Conservation (phyloP, 2,888 invertebrate genomes). For the Eucriotettix oculatus region DNA sequence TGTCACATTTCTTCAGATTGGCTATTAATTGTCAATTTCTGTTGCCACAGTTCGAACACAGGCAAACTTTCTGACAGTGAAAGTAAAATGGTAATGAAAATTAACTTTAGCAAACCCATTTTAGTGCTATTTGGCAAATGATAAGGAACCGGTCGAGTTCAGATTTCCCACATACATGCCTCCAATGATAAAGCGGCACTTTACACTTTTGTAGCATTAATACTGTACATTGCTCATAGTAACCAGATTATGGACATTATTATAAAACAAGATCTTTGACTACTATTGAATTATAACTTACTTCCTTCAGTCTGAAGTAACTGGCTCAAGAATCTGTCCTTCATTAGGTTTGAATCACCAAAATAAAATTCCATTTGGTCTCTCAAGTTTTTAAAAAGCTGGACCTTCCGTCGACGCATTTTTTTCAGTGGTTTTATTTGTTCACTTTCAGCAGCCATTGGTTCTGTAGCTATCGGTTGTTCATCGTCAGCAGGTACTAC, state of each 20-base stretch:
- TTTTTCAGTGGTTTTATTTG: constrained; percentile 20
- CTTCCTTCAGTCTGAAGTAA: constrained; percentile 50
- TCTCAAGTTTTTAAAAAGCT: constrained; percentile 50
- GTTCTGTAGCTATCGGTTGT: neutral
- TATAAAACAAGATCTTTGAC: neutral
- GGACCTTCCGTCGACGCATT: constrained; percentile 55
- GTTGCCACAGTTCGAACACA: too few relatives aligned
- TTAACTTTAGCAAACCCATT: too few relatives aligned
- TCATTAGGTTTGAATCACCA: constrained; percentile 79
- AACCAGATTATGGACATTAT: neutral
- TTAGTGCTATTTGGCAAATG: too few relatives aligned
- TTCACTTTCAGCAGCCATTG: neutral
- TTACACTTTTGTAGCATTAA: too few relatives aligned
- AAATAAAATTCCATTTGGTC: constrained; percentile 95
- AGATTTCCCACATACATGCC: too few relatives aligned
- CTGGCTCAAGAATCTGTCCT: constrained; percentile 66
- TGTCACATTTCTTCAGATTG: too few relatives aligned
- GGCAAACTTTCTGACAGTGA: too few relatives aligned
- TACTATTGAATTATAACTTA: constrained; percentile 24
- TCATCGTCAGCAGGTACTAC: neutral
- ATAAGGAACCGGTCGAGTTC: too few relatives aligned
- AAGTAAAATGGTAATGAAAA: too few relatives aligned
- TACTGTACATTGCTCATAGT: too few relatives aligned
- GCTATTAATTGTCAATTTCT: too few relatives aligned
- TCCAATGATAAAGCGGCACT: too few relatives aligned